Conservation (phyloP, 2,888 invertebrate species). For the Carabus problematicus region DNA sequence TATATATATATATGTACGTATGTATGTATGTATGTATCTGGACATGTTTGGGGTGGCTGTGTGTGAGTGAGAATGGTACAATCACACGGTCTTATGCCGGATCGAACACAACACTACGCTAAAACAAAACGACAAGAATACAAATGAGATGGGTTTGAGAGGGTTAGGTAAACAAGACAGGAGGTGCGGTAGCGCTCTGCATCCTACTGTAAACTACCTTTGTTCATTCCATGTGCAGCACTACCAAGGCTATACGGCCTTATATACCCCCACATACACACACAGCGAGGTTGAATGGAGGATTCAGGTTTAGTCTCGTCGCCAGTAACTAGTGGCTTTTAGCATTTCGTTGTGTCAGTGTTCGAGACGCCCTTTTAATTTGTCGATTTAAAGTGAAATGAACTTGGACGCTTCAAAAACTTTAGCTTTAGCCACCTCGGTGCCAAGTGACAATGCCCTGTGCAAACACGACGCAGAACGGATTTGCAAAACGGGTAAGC, state of each 20-base stretch:
- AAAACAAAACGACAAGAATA: conserved; percentile 43
- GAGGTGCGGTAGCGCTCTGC: conserved; percentile 2
- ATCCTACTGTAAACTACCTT: background rate
- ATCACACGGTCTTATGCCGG: background rate
- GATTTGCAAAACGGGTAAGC: too few species aligned
- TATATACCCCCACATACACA: background rate
- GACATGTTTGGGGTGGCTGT: too few species aligned
- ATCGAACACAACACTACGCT: conserved; percentile 42
- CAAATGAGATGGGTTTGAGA: conserved; percentile 34
- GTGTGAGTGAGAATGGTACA: too few species aligned
- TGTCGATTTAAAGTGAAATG: conserved; percentile 27
- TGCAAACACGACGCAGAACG: too few species aligned
- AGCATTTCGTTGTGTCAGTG: conserved; percentile 10
- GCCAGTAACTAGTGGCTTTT: background rate
- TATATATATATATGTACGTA: too few species aligned
- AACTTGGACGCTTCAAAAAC: background rate
- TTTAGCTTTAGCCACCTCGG: too few species aligned
- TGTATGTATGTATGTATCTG: too few species aligned
- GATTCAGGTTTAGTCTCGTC: too few species aligned
- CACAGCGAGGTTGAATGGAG: background rate
- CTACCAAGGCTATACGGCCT: too few species aligned
- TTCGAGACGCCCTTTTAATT: conserved; percentile 20
- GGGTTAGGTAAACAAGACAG: conserved; percentile 26
- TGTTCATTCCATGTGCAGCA: background rate
- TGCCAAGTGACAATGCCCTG: too few species aligned